Evolutionary conservation across 2,797 vertebrate species (phyloP).

Genomic region (Sebastes trivittatus): DNA sequence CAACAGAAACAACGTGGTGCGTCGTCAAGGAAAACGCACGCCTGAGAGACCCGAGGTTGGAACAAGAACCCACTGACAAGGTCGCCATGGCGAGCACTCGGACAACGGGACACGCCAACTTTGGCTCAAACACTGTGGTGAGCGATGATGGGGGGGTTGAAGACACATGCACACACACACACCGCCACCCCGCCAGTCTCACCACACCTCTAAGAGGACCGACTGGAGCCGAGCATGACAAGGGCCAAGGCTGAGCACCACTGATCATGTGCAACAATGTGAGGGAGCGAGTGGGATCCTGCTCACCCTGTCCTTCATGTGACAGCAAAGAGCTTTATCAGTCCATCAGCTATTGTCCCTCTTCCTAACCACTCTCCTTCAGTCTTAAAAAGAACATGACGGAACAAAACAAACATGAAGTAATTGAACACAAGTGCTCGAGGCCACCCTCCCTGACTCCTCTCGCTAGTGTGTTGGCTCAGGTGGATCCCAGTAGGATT

Average conservation of each 20-base stretch:
- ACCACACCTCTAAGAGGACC: conserved; percentile 50
- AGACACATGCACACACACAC: conserved; percentile 27
- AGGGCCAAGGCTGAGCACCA: conserved; percentile 76
- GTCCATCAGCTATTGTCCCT: conserved; percentile 25
- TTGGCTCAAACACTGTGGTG: conserved; percentile 59
- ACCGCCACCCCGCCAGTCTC: conserved; percentile 30
- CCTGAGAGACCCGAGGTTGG: conserved; percentile 87
- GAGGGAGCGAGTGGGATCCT: conserved; percentile 51
- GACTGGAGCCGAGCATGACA: conserved; percentile 46
- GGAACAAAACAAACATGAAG: conserved; percentile 54
- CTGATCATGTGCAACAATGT: conserved; percentile 65
- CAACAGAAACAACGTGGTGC: conserved; percentile 80
- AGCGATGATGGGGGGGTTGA: conserved; percentile 32
- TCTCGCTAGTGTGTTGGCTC: conserved; percentile 53
- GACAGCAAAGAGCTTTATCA: conserved; percentile 20
- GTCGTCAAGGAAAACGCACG: conserved; percentile 72
- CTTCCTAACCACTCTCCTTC: conserved; percentile 27
- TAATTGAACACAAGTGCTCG: conserved; percentile 55
- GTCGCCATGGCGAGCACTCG: conserved; percentile 71
- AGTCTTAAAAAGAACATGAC: conserved; percentile 25
- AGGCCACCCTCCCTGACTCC: conserved; percentile 51
- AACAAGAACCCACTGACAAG: conserved; percentile 86
- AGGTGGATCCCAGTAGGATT: conserved; percentile 50
- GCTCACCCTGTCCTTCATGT: conserved; percentile 48
- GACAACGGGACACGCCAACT: conserved; percentile 57